Conservation (phyloP, 2,113 vertebrate species). For the Burhinus bistriatus region DNA sequence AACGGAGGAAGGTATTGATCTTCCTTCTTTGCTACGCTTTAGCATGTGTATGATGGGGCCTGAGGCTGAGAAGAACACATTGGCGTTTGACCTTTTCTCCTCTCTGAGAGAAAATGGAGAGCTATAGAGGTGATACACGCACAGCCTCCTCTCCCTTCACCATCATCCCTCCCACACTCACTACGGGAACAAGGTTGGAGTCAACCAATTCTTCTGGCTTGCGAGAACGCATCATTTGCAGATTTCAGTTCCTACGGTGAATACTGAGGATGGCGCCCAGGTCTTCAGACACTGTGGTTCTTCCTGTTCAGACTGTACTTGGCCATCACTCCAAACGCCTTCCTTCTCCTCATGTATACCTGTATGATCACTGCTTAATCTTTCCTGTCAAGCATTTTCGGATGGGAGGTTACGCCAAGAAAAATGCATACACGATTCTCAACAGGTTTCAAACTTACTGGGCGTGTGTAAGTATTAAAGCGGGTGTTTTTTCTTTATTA, state of each 20-base stretch:
- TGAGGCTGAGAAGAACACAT: not conserved
- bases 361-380: not conserved
- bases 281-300: not conserved
- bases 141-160: not conserved
- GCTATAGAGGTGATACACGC: not conserved
- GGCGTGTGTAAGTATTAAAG: not conserved
- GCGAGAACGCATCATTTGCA: fast-evolving
- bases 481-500: not conserved
- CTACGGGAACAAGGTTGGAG: not conserved
- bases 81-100: not conserved
- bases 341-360: not conserved
- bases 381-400: not conserved
- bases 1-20: not conserved
- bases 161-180: not conserved
- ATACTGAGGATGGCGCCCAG: not conserved
- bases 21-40: not conserved
- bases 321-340: fast-evolving
- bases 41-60: not conserved
- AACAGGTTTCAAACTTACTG: not conserved
- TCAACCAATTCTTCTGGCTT: not conserved
- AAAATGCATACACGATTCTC: not conserved
- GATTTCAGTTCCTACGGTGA: not conserved
- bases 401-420: not conserved
- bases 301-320: not conserved
- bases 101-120: not conserved